Evolutionary conservation across 2,113 vertebrate genomes (phyloP).

Genomic region (Rousettus leschenaultii): DNA sequence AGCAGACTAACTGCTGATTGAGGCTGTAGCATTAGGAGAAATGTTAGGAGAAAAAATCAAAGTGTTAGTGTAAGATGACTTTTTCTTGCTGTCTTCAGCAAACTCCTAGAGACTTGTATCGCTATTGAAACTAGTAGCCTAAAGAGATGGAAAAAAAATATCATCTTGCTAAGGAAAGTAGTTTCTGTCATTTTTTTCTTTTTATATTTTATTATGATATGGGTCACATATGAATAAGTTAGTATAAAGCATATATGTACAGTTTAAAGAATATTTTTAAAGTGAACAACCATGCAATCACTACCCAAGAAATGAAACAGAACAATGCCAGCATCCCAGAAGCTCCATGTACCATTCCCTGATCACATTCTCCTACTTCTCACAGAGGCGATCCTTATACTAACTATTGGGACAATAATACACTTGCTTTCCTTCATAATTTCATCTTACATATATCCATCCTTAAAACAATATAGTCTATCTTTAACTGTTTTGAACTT

Average conservation of each 20-base stretch:
- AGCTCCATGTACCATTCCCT: not conserved
- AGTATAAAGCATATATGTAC: not conserved
- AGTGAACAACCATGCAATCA: not conserved
- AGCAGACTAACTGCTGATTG: not conserved
- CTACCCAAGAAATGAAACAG: not conserved
- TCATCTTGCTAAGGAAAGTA: not conserved
- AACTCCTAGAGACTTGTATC: not conserved
- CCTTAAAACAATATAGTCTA: not conserved
- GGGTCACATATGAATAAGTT: not conserved
- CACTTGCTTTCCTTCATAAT: not conserved
- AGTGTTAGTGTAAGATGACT: not conserved
- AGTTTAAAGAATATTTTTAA: not conserved
- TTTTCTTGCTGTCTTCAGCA: not conserved
- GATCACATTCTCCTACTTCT: not conserved
- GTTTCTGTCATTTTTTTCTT: not conserved
- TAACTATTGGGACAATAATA: not conserved
- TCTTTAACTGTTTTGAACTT: not conserved
- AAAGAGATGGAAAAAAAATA: not conserved
- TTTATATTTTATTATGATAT: not conserved
- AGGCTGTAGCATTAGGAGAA: not conserved
- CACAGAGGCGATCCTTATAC: not conserved
- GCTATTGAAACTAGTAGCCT: not conserved
- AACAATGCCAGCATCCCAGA: not conserved
- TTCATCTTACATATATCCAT: not conserved
- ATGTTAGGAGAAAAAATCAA: not conserved